Percentiles rank a stretch among this genome's conserved stretches.
These are phyloP conservation scores for Saxidomus purpurata DNA, from an alignment of 1,140 invertebrate species.

Conservation along the genomic window DNA sequence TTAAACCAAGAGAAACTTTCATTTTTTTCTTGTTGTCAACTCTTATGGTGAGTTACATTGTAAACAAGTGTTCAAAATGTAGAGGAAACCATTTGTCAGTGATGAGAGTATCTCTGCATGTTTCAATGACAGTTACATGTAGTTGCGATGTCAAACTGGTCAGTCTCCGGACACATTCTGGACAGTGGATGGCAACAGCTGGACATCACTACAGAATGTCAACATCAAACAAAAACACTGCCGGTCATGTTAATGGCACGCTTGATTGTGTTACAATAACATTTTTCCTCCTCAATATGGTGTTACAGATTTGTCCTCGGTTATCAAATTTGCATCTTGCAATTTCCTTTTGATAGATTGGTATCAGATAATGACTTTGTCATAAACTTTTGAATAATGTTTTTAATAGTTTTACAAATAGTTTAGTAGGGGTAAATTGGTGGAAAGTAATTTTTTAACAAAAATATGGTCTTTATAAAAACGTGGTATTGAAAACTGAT, in stretches of 20 bases:
- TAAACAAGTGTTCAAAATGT: no score
- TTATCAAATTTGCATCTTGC: conserved; percentile 19
- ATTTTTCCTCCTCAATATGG: background rate
- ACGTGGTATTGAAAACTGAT: no score
- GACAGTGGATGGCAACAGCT: background rate
- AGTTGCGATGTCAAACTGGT: background rate
- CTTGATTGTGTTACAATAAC: conserved; percentile 11
- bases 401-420: background rate
- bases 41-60: no score
- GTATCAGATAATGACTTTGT: conserved; percentile 14
- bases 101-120: background rate
- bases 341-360: background rate
- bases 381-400: background rate
- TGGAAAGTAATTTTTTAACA: background rate
- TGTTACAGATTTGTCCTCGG: background rate
- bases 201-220: background rate
- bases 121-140: background rate
- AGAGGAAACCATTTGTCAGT: background rate
- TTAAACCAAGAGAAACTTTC: no score
- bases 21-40: no score
- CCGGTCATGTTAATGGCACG: background rate
- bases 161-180: background rate
- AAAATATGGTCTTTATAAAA: no score
- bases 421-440: background rate
- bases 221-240: background rate